Percentiles rank a stretch among this genome's conserved stretches.
Conservation (phyloP, 2,113 vertebrate species). For the Ascaphus truei region DNA sequence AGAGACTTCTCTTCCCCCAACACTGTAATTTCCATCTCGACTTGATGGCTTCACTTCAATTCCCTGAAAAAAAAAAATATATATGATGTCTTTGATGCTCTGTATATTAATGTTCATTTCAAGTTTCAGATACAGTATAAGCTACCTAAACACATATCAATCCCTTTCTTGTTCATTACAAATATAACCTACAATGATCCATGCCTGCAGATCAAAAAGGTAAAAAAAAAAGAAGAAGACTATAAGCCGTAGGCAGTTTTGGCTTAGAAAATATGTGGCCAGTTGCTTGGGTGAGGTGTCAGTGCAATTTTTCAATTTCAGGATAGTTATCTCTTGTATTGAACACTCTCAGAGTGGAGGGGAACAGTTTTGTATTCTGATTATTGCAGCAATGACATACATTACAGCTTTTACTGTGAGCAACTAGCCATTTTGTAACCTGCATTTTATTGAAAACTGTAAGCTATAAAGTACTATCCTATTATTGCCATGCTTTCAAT, state of each 20-base stretch:
- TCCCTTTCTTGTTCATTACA: not conserved
- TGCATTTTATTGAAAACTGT: not conserved
- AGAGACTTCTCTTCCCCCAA: constrained; percentile 4
- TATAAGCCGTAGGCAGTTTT: too few species aligned
- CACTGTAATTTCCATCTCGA: constrained; percentile 18
- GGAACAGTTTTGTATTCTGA: not conserved
- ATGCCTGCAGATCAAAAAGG: not conserved
- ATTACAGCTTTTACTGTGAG: constrained; percentile 4
- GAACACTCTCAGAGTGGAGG: not conserved
- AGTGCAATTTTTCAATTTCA: constrained; percentile 19
- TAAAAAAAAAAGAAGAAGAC: not conserved
- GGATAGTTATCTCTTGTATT: not conserved
- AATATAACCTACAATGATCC: constrained; percentile 2
- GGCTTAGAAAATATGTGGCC: not conserved
- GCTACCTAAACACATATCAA: not conserved
- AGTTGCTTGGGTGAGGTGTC: not conserved
- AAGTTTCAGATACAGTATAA: not conserved
- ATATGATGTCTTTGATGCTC: not conserved
- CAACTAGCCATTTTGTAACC: not conserved
- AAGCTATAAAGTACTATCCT: not conserved
- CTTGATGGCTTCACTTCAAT: constrained; percentile 10
- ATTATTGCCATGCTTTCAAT: not conserved
- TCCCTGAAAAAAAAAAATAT: not conserved
- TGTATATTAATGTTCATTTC: constrained; percentile 22
- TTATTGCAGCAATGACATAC: not conserved